phyloP scores from a whole-genome alignment of 2,113 vertebrate species.

The Monopterus albus region DNA sequence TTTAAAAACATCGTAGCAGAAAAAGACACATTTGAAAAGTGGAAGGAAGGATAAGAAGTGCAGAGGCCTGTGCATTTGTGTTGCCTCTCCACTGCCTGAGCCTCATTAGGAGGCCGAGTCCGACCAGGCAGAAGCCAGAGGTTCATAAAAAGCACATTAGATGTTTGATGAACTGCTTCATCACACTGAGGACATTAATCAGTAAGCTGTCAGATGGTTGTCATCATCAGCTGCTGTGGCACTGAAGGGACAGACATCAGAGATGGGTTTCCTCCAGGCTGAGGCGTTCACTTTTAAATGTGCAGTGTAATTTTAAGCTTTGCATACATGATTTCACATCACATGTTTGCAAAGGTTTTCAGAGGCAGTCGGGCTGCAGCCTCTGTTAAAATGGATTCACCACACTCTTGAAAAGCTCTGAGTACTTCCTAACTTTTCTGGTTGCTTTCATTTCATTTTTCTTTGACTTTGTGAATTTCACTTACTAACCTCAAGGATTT shows the following conservation, averaged over 20 bases:
- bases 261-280: too few species aligned
- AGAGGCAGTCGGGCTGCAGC: too few species aligned
- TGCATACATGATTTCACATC: too few species aligned
- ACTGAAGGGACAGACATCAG: neutral
- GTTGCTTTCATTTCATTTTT: too few species aligned
- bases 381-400: too few species aligned
- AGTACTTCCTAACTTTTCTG: too few species aligned
- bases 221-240: neutral
- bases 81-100: conserved; percentile 17
- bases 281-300: neutral
- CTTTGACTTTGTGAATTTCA: too few species aligned
- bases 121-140: conserved; percentile 18
- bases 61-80: neutral
- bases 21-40: too few species aligned
- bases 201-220: conserved; percentile 2
- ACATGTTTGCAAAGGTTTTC: too few species aligned
- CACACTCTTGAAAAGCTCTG: too few species aligned
- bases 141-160: conserved; percentile 52
- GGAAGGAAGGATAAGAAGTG: neutral
- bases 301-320: neutral
- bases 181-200: conserved; percentile 49
- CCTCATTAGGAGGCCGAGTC: conserved; percentile 14
- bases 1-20: too few species aligned
- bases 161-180: conserved; percentile 31
- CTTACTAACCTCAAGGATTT: too few species aligned